Evolutionary conservation across 2,888 invertebrate species (phyloP), one percentile per base, ranked within the genome.

Genomic region (Trisateles emortualis): DNA sequence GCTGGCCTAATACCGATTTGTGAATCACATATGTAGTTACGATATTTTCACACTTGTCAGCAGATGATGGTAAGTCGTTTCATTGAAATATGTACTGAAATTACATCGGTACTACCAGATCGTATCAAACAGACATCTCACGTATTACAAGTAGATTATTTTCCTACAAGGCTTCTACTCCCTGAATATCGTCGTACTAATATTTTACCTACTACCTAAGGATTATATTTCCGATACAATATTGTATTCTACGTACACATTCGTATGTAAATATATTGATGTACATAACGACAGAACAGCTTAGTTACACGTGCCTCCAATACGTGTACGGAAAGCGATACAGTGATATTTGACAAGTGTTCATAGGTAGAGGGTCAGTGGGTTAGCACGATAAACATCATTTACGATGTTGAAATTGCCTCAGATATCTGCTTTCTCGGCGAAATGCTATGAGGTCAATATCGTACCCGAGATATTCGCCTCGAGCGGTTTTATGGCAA

Each of bases 401-500:
- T 79, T 87, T 83, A 83, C 81, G 80, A 82, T 71, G 76, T 74
- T 71, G 79, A 83, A 84, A 87, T 84, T 79, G 81, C 84, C 70
- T 79, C 72, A 78, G 80, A 82, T 83, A 83, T 81, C 78, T 81
- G 83, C 84, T 81, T 78, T 74, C 77, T 78, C 76, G 66, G 78
- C 76, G 74, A 83, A 83, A 80, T 78, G 78, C 81, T 83, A 71
- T 76, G 74, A 82, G 86, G 83, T 83, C 86, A 86, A 87, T 86
- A 86, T 79, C 81, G 82, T 74, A 73, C 72, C 81, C 79, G 74
- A 82, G 83, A 85, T 81, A 82, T 84, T 84, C 76, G 83, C 86
- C 78, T 74, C 61, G 72, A 79, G 83, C 81, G 84, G 77, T 87
- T 88, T 89, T 86, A 88, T 83, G 83, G 86, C 82, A 85, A 85